These are phyloP conservation scores for Hipparchia sbordonii DNA, from an alignment of 2,888 invertebrate genomes.

Conservation along the genomic window DNA sequence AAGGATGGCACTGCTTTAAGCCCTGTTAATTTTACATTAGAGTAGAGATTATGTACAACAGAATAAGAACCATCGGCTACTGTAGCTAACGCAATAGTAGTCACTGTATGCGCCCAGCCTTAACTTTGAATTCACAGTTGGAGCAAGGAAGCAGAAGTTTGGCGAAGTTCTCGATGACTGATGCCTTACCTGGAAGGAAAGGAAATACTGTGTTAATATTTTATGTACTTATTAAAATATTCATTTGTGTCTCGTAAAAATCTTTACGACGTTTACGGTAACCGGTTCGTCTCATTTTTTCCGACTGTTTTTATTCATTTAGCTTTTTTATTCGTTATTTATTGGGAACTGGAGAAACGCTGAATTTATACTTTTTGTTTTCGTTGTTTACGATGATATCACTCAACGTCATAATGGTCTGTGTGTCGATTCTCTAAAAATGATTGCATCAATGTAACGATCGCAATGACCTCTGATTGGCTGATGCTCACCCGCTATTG, in stretches of 20 bases:
- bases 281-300: constrained; percentile 18
- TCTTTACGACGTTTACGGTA: constrained; percentile 10
- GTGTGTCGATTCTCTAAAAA: neutral
- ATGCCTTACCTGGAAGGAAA: constrained; percentile 46
- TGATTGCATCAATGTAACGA: too few relatives aligned
- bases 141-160: constrained; percentile 40
- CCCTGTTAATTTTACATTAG: too few relatives aligned
- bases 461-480: too few relatives aligned
- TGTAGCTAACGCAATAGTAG: neutral
- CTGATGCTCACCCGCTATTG: too few relatives aligned
- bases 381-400: neutral
- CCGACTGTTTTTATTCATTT: constrained; percentile 4
- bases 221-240: constrained; percentile 21
- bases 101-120: neutral
- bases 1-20: too few relatives aligned
- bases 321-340: constrained; percentile 6
- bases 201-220: constrained; percentile 24
- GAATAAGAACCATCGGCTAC: neutral
- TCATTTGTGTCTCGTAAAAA: constrained; percentile 19
- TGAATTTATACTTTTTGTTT: neutral
- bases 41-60: too few relatives aligned
- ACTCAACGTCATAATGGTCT: neutral
- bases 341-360: neutral
- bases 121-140: constrained; percentile 55
- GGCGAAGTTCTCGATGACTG: constrained; percentile 28